Evolutionary conservation across 2,797 vertebrate genomes (phyloP), one percentile per base, ranked within the genome.

Genomic region (Dipus sagitta): DNA sequence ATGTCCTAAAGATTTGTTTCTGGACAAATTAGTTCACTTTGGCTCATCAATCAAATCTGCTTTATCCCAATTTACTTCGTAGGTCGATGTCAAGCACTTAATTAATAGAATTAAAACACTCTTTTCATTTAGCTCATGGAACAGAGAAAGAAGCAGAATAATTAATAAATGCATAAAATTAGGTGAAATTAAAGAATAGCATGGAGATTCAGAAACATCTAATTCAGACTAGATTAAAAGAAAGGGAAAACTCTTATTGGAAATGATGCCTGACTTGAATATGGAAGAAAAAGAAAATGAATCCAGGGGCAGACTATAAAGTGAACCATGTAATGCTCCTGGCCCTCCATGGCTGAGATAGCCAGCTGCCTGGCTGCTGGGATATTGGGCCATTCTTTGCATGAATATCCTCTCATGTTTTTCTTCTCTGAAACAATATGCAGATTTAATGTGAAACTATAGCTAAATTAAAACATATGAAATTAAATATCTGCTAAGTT

Each of bases 11-110:
- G 38, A 38, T 38, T 3, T 38, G 79, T 65, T 95, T 54, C 24
- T 54, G 32, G 34, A 91, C 32, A 80, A 75, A 38, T 90, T 82
- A 58, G 38, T 77, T 90, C 20, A 84, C 11, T 76, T 92, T 92
- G 24, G 5, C 11, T 87, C 9, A 14, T 64, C 34, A 85, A 32
- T 74, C 21, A 93, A 87, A 85, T 82, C 32, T 64, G 71, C 89
- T 89, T 85, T 80, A 84, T 38, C 0, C 1, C 10, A 30, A 24
- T 67, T 74, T 92, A 30, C 12, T 85, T 86, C 34, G 10, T 65
- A 75, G n/a, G 42, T 20, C 74, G 38, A 60, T 85, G 9, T 26
- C 32, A 89, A 95, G 47, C 11, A 78, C 54, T 54, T 86, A 86
- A 72, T 86, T 68, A 91, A 38, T 70, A 90, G 18, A 75, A 71